These are phyloP conservation scores for Musca vetustissima DNA, from an alignment of 1,140 invertebrate genomes.

Conservation along the genomic window DNA sequence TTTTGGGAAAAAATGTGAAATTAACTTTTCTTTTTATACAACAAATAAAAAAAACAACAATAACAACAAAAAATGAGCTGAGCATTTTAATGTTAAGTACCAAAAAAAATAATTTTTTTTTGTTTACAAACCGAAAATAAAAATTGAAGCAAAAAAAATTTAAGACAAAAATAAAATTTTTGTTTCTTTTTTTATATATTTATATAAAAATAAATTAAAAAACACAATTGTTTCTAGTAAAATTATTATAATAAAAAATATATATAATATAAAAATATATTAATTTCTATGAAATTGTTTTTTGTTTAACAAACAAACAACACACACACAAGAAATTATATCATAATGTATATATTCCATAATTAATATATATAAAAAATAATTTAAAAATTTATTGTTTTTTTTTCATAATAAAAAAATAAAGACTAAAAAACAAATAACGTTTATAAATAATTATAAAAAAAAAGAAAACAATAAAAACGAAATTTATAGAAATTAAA, in stretches of 20 bases:
- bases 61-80: too few species aligned
- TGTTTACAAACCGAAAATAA: too few species aligned
- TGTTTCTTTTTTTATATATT: slow-evolving; percentile 2
- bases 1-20: too few species aligned
- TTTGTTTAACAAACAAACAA: background rate
- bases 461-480: slow-evolving; percentile 36
- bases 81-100: slow-evolving; percentile 38
- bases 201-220: slow-evolving; percentile 1
- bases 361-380: too few species aligned
- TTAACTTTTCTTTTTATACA: too few species aligned
- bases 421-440: background rate
- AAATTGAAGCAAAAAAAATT: slow-evolving; percentile 36
- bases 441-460: slow-evolving; percentile 25
- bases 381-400: background rate
- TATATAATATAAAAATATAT: slow-evolving; percentile 36
- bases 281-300: slow-evolving; percentile 27
- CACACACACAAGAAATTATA: background rate
- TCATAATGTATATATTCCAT: background rate
- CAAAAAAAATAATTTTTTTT: too few species aligned
- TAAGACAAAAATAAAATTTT: slow-evolving; percentile 26
- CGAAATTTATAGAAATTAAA: too few species aligned
- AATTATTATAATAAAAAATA: slow-evolving; percentile 39
- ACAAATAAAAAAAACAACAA: too few species aligned
- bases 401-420: background rate
- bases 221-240: slow-evolving; percentile 34